Conservation (phyloP, 2,113 vertebrate genomes). For the Scalopus aquaticus region DNA sequence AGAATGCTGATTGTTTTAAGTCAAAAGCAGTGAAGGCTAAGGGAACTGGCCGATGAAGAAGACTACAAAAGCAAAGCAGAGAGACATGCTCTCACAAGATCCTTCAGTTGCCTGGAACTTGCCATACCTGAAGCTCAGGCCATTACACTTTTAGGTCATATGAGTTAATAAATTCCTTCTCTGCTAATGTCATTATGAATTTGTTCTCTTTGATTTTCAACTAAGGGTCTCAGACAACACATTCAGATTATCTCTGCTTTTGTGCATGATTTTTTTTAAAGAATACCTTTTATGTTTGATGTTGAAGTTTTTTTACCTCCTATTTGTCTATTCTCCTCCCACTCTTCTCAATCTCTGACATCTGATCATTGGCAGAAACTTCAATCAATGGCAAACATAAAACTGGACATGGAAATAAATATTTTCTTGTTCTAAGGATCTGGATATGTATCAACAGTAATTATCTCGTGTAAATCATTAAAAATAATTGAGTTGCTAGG, state of each 20-base stretch:
- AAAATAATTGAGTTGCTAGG: constrained; percentile 43
- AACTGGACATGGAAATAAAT: background rate
- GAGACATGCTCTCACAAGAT: background rate
- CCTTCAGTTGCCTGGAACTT: background rate
- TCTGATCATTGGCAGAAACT: background rate
- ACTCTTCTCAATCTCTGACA: background rate
- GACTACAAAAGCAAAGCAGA: background rate
- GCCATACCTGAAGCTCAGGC: background rate
- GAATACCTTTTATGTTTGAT: background rate
- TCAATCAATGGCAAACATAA: background rate
- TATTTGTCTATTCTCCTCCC: too few relatives aligned
- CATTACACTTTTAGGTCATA: rapidly evolving
- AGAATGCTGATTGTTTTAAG: too few relatives aligned
- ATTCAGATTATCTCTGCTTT: background rate
- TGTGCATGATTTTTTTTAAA: background rate
- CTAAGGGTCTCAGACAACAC: background rate
- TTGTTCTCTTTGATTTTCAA: background rate
- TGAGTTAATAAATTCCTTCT: background rate
- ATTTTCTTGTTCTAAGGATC: constrained; percentile 7
- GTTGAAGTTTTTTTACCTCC: background rate
- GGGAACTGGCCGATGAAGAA: background rate
- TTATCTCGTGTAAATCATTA: constrained; percentile 64
- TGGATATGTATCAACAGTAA: constrained; percentile 46
- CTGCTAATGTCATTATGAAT: background rate
- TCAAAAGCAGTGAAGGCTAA: background rate